These are phyloP conservation scores for Lithobates sylvaticus DNA, from an alignment of 2,797 vertebrate species.

Conservation along the genomic window DNA sequence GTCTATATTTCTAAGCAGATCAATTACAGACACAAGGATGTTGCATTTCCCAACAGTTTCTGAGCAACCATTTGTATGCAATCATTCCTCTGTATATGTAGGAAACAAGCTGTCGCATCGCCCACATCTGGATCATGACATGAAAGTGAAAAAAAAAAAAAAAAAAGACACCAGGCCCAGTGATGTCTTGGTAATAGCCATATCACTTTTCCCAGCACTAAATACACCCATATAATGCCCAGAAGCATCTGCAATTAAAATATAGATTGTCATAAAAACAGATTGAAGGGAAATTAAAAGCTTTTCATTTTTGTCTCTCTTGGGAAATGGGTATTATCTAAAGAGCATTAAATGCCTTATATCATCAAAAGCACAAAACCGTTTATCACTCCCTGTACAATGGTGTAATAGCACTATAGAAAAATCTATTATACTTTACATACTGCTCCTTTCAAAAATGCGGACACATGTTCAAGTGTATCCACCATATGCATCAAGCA, in stretches of 20 bases:
- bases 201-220: background rate
- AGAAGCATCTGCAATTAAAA: slow-evolving; percentile 16
- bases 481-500: no score
- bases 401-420: background rate
- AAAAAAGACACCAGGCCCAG: background rate
- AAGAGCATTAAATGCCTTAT: slow-evolving; percentile 1
- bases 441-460: no score
- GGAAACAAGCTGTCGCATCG: background rate
- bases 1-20: no score
- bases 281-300: background rate
- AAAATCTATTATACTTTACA: background rate
- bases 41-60: background rate
- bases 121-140: slow-evolving; percentile 21
- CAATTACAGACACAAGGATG: background rate
- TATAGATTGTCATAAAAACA: background rate
- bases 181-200: background rate
- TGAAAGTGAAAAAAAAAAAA: slow-evolving; percentile 9
- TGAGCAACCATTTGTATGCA: background rate
- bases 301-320: slow-evolving; percentile 20
- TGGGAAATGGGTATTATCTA: background rate
- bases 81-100: background rate
- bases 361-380: background rate
- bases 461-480: no score
- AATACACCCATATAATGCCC: background rate
- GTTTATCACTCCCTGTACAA: background rate